Evolutionary conservation across 2,113 vertebrate genomes (phyloP).

Genomic region (Leucosticte australis): DNA sequence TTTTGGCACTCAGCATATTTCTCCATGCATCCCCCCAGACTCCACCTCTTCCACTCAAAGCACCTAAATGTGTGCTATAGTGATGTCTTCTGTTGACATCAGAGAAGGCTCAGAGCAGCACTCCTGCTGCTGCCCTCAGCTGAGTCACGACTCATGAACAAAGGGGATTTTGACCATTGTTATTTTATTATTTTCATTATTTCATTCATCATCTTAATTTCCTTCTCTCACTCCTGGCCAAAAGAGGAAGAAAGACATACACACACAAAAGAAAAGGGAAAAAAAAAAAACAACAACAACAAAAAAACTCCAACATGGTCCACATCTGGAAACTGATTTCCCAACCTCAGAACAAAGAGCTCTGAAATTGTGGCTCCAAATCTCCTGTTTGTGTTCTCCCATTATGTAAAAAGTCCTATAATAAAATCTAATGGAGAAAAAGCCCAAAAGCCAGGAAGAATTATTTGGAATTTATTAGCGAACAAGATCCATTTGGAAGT

Average conservation of each 20-base stretch:
- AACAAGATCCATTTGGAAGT: conserved; percentile 1
- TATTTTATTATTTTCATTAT: conserved; percentile 71
- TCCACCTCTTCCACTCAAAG: conserved; percentile 24
- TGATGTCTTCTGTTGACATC: conserved; percentile 44
- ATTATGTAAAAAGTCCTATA: conserved; percentile 54
- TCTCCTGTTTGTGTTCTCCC: conserved; percentile 43
- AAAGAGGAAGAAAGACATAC: conserved; percentile 3
- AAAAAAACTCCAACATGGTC: background rate
- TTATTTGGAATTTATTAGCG: background rate
- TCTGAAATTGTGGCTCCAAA: conserved; percentile 41
- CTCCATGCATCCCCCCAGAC: background rate
- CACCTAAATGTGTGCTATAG: background rate
- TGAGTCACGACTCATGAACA: conserved; percentile 56
- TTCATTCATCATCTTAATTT: conserved; percentile 70
- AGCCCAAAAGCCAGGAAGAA: background rate
- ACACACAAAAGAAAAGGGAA: background rate
- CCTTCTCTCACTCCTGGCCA: conserved; percentile 34
- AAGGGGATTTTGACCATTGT: conserved; percentile 61
- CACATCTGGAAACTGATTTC: conserved; percentile 70
- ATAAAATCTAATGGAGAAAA: conserved; percentile 36
- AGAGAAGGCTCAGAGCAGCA: conserved; percentile 15
- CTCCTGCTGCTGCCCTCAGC: conserved; percentile 39
- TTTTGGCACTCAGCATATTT: background rate
- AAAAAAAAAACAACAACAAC: background rate
- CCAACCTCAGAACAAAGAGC: conserved; percentile 65